Evolutionary conservation across 92 coral and sea anemone genomes (phyloP).

Genomic region (Diadumene lineata): DNA sequence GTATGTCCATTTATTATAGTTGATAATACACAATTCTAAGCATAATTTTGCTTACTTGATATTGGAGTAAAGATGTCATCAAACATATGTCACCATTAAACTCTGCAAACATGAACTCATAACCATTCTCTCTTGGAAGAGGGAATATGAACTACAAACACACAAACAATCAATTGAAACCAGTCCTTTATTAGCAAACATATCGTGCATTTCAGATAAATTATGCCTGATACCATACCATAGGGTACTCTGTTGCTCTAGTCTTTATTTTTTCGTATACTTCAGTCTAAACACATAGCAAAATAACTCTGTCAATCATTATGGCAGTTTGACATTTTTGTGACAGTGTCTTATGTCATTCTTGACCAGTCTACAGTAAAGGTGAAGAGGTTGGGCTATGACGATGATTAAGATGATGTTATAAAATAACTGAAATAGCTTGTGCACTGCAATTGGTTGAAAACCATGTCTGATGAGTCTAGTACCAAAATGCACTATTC

Average conservation of each 20-base stretch:
- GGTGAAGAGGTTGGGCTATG: too few species aligned
- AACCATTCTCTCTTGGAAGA: constrained; percentile 88
- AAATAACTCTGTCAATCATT: too few species aligned
- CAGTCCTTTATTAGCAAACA: background rate
- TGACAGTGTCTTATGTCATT: too few species aligned
- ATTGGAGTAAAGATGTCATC: constrained; percentile 87
- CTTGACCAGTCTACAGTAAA: too few species aligned
- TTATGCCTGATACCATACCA: constrained; percentile 53
- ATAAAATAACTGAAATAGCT: too few species aligned
- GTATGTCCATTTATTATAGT: background rate
- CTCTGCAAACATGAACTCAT: constrained; percentile 89
- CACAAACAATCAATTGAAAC: constrained; percentile 8
- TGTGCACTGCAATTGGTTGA: too few species aligned
- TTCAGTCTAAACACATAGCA: constrained; percentile 59
- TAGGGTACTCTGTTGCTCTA: constrained; percentile 64
- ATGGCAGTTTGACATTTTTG: too few species aligned
- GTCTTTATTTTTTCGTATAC: constrained; percentile 71
- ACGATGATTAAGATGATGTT: too few species aligned
- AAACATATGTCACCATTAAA: constrained; percentile 81
- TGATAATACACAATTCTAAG: background rate
- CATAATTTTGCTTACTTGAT: constrained; percentile 56
- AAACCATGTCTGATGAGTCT: too few species aligned
- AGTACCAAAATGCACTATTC: too few species aligned
- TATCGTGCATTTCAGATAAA: background rate
- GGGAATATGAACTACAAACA: constrained; percentile 84